phyloP scores from a whole-genome alignment of 1,140 invertebrate genomes.

The Rhopalosiphum padi region DNA sequence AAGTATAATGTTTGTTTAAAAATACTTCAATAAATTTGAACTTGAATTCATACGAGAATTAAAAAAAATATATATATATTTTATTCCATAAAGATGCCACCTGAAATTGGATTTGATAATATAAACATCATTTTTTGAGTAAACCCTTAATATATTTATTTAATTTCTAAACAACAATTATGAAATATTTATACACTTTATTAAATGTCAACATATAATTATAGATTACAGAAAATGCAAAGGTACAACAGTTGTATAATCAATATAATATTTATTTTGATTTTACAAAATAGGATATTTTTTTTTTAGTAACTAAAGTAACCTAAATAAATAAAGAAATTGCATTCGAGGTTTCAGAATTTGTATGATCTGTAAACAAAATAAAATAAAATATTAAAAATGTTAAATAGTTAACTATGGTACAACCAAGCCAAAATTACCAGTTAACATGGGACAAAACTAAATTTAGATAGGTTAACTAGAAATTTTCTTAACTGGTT shows the following conservation, averaged over 20 bases:
- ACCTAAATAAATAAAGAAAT: constrained; percentile 27
- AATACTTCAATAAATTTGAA: not conserved
- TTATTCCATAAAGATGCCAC: not conserved
- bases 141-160: not conserved
- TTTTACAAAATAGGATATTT: constrained; percentile 45
- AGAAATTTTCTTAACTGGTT: not conserved
- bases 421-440: not conserved
- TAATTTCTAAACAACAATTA: too few species aligned
- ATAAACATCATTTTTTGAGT: not conserved
- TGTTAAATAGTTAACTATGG: not conserved
- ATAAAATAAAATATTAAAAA: not conserved
- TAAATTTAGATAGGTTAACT: not conserved
- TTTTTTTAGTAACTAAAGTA: constrained; percentile 7
- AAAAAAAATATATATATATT: too few species aligned
- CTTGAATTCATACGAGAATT: not conserved
- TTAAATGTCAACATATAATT: constrained; percentile 14
- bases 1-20: not conserved
- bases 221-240: not conserved
- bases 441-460: not conserved
- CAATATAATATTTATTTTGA: constrained; percentile 17
- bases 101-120: not conserved
- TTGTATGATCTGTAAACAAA: constrained; percentile 38
- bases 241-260: constrained; percentile 10
- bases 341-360: constrained; percentile 2
- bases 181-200: not conserved